Base-by-base conservation (phyloP, 2,888 invertebrate species). In the Dicyrtomina minuta region DNA sequence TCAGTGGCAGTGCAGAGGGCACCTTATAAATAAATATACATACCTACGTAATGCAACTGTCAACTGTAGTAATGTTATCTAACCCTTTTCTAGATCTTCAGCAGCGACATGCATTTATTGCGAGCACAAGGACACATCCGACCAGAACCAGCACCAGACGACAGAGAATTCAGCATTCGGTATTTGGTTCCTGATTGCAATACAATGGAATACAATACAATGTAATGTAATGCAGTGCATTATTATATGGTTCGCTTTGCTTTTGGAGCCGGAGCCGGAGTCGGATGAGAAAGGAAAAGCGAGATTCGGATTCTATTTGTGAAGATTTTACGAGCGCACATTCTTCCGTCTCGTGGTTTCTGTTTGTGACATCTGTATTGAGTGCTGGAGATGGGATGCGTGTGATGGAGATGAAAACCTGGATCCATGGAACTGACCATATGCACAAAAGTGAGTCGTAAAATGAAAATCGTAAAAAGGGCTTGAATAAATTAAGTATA, bases 401-500 rank as follows among this genome's bases (percentile, higher is more conserved):
- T 60, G 64, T 39, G 62, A 64, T 5, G 33, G 33, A 33, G 8
- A 8, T 33, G 33, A 3, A 33, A 33, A 33, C 33, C 33, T 33
- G 33, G 33, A 33, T 17, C 46, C 41, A 55, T 60, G 64, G 22
- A 58, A 64, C 56, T 62, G 68, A 64, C 60, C 64, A 65, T 71
- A 68, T 71, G 70, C 68, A 71, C 68, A 71, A 68, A 71, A 68
- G 65, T 55, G 49, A 66, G 67, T 70, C 70, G 62, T 70, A 70
- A 68, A 71, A 68, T 68, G 62, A 27, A 60, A 33, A 55, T 68
- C 65, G 61, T 71, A 65, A 71, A 71, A 71, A 68, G 71, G 71
- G 67, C 68, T 71, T 71, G 71, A 71, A 71, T 71, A 71, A 71
- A 71, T 71, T 71, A 71, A 71, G 56, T 58, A n/a, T n/a, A 33